phyloP scores from a whole-genome alignment of 2,888 invertebrate genomes.

The Proisotoma minuta region DNA sequence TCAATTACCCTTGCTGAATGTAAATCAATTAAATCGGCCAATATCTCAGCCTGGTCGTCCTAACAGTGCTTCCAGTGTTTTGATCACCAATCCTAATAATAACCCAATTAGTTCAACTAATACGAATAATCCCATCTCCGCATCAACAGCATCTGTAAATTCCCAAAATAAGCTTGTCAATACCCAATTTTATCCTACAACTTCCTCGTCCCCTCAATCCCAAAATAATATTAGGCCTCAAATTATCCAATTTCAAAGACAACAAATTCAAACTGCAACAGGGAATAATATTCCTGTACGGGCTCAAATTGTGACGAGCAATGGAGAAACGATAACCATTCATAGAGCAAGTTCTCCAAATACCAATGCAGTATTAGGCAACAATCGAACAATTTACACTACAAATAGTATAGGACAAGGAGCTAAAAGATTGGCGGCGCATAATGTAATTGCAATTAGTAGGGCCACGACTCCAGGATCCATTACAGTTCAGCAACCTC shows the following conservation, averaged over 20 bases:
- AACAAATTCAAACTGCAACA: constrained; percentile 9
- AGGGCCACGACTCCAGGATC: background rate
- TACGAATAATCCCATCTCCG: background rate
- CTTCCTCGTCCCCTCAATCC: constrained; percentile 17
- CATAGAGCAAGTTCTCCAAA: constrained; percentile 39
- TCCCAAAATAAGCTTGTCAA: constrained; percentile 29
- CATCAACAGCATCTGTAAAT: constrained; percentile 8
- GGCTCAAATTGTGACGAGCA: constrained; percentile 46
- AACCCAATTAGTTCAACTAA: constrained; percentile 8
- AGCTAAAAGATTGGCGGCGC: background rate
- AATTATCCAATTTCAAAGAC: constrained; percentile 33
- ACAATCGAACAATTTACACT: background rate
- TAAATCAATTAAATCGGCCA: constrained; percentile 41
- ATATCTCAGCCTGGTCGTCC: constrained; percentile 31
- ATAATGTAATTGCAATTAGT: background rate
- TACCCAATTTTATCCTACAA: constrained; percentile 12
- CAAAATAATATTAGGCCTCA: constrained; percentile 23
- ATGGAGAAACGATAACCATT: constrained; percentile 47
- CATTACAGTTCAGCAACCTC: background rate
- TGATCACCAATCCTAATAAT: constrained; percentile 27
- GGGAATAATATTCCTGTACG: constrained; percentile 38
- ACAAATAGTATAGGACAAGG: background rate
- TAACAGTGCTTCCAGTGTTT: constrained; percentile 42
- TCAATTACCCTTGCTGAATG: constrained; percentile 34
- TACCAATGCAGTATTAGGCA: background rate